phyloP scores from a whole-genome alignment of 1,140 invertebrate species.

The Halictus rubicundus region DNA sequence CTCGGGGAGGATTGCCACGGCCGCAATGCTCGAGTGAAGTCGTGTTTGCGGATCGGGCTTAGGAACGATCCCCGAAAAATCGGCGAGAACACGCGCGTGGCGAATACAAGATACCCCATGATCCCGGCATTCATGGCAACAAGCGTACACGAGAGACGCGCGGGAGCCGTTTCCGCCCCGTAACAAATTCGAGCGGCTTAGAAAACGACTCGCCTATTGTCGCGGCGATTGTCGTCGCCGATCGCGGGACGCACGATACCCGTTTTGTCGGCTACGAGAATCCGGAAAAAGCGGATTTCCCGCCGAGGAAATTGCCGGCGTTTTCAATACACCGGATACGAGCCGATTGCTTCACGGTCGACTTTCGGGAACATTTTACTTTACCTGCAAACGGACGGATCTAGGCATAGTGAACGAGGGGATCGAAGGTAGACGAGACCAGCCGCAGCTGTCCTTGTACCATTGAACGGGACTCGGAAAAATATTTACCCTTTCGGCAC shows the following conservation, averaged over 20 bases:
- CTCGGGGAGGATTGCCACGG: not conserved
- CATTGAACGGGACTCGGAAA: slow-evolving; percentile 12
- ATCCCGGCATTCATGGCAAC: slow-evolving; percentile 5
- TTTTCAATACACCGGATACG: slow-evolving; percentile 56
- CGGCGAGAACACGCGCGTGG: slow-evolving; percentile 35
- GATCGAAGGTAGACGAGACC: slow-evolving; percentile 17
- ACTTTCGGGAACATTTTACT: slow-evolving; percentile 55
- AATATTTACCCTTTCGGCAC: slow-evolving; percentile 38
- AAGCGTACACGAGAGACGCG: not conserved
- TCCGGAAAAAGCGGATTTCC: slow-evolving; percentile 64
- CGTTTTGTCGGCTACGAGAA: slow-evolving; percentile 38
- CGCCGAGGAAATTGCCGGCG: slow-evolving; percentile 14
- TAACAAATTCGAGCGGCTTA: slow-evolving; percentile 11
- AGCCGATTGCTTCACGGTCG: slow-evolving; percentile 53
- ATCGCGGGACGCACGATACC: not conserved
- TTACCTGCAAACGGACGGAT: slow-evolving; percentile 30
- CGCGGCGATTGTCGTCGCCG: slow-evolving; percentile 3
- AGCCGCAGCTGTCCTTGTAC: slow-evolving; percentile 31
- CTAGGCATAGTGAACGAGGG: slow-evolving; percentile 5
- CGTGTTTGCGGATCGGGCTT: slow-evolving; percentile 36
- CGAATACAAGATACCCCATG: not conserved
- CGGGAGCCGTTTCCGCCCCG: not conserved
- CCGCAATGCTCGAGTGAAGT: slow-evolving; percentile 29
- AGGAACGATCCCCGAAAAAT: slow-evolving; percentile 5
- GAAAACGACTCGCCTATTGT: slow-evolving; percentile 28